Evolutionary conservation across 92 coral and sea anemone genomes (phyloP).

Genomic region (Bergia puertoricense): DNA sequence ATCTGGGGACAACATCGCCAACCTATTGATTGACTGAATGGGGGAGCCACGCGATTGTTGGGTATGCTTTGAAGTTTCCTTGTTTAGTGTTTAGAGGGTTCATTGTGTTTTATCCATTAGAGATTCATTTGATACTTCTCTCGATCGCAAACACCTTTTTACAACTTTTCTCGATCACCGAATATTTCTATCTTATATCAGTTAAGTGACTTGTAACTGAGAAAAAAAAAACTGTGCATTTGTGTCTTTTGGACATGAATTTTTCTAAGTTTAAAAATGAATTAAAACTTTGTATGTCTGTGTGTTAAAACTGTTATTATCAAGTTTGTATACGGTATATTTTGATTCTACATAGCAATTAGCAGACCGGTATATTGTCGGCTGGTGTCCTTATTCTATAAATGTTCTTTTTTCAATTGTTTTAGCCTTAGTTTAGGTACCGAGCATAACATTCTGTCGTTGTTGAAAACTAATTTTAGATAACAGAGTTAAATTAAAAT

Average conservation of each 20-base stretch:
- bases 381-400: background rate
- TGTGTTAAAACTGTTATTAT: no score
- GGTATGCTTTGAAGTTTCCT: background rate
- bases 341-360: background rate
- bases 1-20: background rate
- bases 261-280: background rate
- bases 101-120: background rate
- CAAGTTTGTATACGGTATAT: background rate
- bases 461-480: no score
- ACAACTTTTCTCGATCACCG: no score
- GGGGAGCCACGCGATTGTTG: background rate
- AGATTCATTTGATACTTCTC: no score
- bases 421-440: no score
- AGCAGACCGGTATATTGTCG: background rate
- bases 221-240: background rate
- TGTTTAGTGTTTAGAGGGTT: background rate
- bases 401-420: background rate
- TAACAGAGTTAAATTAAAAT: no score
- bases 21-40: background rate
- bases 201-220: background rate
- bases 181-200: no score
- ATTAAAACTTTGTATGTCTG: background rate
- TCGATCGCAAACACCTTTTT: no score
- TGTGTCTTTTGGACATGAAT: background rate
- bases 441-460: background rate